phyloP scores from a whole-genome alignment of 2,113 vertebrate genomes.

The Gobius niger region DNA sequence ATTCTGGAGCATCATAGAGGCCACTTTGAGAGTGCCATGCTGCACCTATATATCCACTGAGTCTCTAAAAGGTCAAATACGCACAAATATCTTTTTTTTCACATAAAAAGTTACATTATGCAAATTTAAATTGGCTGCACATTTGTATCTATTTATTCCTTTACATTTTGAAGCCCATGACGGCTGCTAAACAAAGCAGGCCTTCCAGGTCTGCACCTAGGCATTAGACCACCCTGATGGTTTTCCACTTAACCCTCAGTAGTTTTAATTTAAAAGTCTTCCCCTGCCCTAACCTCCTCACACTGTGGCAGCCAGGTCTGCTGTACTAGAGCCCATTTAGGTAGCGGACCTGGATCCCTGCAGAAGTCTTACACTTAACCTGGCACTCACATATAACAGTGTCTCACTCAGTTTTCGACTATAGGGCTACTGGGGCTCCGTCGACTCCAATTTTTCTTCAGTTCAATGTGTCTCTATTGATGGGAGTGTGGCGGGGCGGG shows the following conservation, averaged over 20 bases:
- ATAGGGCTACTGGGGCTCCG: slow-evolving; percentile 33
- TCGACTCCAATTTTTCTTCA: slow-evolving; percentile 17
- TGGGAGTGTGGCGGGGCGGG: slow-evolving; percentile 30
- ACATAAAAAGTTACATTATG: no score
- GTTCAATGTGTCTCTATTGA: slow-evolving; percentile 32
- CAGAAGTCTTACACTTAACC: slow-evolving; percentile 8
- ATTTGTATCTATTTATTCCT: not conserved
- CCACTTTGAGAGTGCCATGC: no score
- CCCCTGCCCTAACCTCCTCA: slow-evolving; percentile 13
- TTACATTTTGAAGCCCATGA: not conserved
- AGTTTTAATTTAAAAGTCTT: slow-evolving; percentile 32
- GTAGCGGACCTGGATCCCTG: slow-evolving; percentile 22
- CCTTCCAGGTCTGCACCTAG: not conserved
- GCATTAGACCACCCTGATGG: slow-evolving; percentile 18
- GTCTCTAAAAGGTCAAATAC: no score
- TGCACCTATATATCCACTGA: no score
- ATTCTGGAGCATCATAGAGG: no score
- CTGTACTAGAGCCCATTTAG: slow-evolving; percentile 35
- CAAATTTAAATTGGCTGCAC: no score
- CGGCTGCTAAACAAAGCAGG: slow-evolving; percentile 1
- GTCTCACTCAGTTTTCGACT: slow-evolving; percentile 21
- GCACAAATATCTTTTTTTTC: no score
- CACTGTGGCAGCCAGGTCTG: slow-evolving; percentile 18
- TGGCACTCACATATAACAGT: slow-evolving; percentile 20
- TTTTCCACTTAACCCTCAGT: slow-evolving; percentile 13